Evolutionary conservation across 2,113 vertebrate genomes (phyloP).

Genomic region (Gobius niger): DNA sequence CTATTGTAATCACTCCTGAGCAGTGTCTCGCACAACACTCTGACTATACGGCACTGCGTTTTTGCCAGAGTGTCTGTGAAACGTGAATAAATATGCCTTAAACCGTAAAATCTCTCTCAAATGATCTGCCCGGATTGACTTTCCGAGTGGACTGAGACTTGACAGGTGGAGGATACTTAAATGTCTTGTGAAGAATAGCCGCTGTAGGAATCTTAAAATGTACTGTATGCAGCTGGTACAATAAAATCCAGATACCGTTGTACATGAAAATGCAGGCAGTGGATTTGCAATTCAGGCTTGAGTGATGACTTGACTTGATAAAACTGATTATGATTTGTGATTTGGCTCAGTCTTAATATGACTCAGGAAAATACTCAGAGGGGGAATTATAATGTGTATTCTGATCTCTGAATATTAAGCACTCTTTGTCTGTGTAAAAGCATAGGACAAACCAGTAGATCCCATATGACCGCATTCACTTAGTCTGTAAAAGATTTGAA

Average conservation of each 20-base stretch:
- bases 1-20: slow-evolving; percentile 40
- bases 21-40: slow-evolving; percentile 23
- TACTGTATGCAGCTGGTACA: slow-evolving; percentile 13
- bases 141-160: slow-evolving; percentile 35
- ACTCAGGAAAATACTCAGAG: too few species aligned
- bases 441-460: too few species aligned
- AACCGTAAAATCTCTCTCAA: slow-evolving; percentile 55
- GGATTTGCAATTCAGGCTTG: neutral
- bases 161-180: slow-evolving; percentile 55
- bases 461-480: too few species aligned
- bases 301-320: too few species aligned
- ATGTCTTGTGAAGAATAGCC: slow-evolving; percentile 27
- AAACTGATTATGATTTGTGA: too few species aligned
- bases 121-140: slow-evolving; percentile 53
- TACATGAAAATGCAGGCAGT: too few species aligned
- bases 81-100: slow-evolving; percentile 45
- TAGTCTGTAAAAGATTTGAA: too few species aligned
- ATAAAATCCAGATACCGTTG: slow-evolving; percentile 11
- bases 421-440: too few species aligned
- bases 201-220: slow-evolving; percentile 19
- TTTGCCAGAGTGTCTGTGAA: slow-evolving; percentile 56
- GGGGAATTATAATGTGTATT: too few species aligned
- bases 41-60: neutral
- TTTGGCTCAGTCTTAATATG: too few species aligned
- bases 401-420: too few species aligned